A percentile compares a stretch with the other conserved stretches of the same genome.
These are phyloP conservation scores for Allophyes oxyacanthae DNA, from an alignment of 2,888 invertebrate species.

Conservation along the genomic window DNA sequence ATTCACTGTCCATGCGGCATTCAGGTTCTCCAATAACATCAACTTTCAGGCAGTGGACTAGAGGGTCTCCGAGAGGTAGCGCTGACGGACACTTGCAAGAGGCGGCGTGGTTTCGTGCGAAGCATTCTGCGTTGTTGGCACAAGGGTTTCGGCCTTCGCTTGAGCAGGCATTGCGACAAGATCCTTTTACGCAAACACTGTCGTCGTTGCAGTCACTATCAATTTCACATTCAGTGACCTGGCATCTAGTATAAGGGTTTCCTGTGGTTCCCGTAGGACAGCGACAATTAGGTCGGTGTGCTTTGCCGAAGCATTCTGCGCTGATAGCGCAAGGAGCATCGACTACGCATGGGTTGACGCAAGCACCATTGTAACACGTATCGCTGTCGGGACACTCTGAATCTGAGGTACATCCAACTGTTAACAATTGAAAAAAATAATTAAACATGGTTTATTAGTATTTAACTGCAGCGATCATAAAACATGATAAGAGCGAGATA, in stretches of 20 bases:
- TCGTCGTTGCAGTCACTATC: conserved; percentile 94
- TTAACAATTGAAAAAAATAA: conserved; percentile 65
- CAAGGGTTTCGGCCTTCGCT: conserved; percentile 91
- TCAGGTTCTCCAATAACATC: conserved; percentile 89
- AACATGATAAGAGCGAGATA: neutral
- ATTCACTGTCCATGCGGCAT: conserved; percentile 94
- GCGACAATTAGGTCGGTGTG: conserved; percentile 94
- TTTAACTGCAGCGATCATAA: neutral
- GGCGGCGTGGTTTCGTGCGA: conserved; percentile 94
- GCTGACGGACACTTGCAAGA: conserved; percentile 95
- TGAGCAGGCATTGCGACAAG: conserved; percentile 94
- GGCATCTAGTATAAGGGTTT: conserved; percentile 94
- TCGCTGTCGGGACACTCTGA: conserved; percentile 94
- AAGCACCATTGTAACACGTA: conserved; percentile 95
- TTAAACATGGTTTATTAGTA: conserved; percentile 5
- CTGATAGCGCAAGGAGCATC: conserved; percentile 95
- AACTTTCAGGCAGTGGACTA: conserved; percentile 91
- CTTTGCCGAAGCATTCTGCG: conserved; percentile 95
- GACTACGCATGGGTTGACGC: conserved; percentile 94
- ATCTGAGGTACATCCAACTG: conserved; percentile 95
- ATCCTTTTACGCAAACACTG: conserved; percentile 92
- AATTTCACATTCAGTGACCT: conserved; percentile 93
- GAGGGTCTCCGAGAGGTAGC: conserved; percentile 94
- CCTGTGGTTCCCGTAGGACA: conserved; percentile 94
- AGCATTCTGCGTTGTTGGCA: conserved; percentile 95